Conservation (phyloP, 2,888 invertebrate genomes). For the Acleris emargana region DNA sequence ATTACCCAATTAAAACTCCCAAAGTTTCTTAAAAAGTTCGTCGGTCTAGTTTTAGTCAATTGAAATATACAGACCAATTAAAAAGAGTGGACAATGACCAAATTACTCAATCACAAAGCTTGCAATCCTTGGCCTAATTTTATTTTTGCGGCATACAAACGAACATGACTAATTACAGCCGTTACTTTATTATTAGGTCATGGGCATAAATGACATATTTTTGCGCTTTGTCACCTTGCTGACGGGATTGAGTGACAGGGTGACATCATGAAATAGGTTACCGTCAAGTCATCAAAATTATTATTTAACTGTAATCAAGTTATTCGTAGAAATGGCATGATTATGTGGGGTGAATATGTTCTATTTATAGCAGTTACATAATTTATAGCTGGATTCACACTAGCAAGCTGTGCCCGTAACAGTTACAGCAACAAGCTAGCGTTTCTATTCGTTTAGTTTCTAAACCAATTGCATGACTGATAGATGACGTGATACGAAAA, state of each 20-base stretch:
- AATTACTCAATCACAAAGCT: no score
- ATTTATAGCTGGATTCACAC: no score
- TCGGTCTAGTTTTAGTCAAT: no score
- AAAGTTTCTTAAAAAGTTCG: no score
- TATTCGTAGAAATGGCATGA: slow-evolving; percentile 3
- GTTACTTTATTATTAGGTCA: slow-evolving; percentile 16
- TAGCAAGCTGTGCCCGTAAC: no score
- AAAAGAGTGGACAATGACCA: no score
- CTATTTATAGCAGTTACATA: neutral
- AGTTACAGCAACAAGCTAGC: no score
- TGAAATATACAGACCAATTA: no score
- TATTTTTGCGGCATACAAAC: slow-evolving; percentile 7
- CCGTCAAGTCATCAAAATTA: slow-evolving; percentile 10
- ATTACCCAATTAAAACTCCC: no score
- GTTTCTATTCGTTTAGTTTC: no score
- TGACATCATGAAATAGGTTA: slow-evolving; percentile 29
- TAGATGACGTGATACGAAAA: no score
- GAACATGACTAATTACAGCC: slow-evolving; percentile 14
- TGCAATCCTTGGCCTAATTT: slow-evolving; percentile 20
- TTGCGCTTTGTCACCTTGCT: slow-evolving; percentile 20
- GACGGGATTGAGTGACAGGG: slow-evolving; percentile 24
- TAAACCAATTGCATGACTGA: no score
- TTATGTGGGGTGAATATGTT: neutral
- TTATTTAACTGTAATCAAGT: slow-evolving; percentile 8
- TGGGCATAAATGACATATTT: slow-evolving; percentile 19